phyloP scores from a whole-genome alignment of 2,113 vertebrate species.

The Phasianus colchicus region DNA sequence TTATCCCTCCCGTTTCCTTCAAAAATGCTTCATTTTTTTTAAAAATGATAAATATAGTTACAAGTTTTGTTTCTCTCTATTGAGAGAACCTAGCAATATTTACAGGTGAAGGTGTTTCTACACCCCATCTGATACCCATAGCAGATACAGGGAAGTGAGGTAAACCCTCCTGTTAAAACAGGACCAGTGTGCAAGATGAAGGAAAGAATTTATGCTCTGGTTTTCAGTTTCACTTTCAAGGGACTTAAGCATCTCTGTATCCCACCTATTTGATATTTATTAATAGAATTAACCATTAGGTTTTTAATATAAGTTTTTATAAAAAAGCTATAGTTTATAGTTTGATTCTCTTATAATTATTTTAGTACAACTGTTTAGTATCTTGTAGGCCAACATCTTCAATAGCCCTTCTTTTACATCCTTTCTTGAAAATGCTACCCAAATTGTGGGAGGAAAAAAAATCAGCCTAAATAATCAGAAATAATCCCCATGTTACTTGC shows the following conservation, averaged over 20 bases:
- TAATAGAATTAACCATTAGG: not conserved
- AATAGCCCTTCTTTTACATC: not conserved
- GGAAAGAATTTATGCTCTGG: not conserved
- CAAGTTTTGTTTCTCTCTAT: not conserved
- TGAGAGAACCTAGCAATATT: not conserved
- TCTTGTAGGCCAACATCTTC: not conserved
- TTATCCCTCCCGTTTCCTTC: not conserved
- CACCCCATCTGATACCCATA: not conserved
- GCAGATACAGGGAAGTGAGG: not conserved
- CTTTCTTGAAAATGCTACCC: not conserved
- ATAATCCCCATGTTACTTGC: not conserved
- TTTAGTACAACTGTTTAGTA: not conserved
- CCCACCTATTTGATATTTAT: not conserved
- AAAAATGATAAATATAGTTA: not conserved
- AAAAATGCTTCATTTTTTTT: not conserved
- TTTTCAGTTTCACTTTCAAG: not conserved
- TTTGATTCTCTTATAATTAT: not conserved
- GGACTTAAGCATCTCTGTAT: not conserved
- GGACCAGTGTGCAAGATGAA: not conserved
- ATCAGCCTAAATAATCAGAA: not conserved
- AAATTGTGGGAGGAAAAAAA: not conserved
- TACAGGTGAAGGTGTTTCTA: not conserved
- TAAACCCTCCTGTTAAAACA: not conserved
- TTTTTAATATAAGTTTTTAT: not conserved
- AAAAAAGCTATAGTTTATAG: not conserved